A percentile compares a stretch with the other conserved stretches of the same genome.
Conservation (phyloP, 2,888 invertebrate species). For the Tiliacea citrago region DNA sequence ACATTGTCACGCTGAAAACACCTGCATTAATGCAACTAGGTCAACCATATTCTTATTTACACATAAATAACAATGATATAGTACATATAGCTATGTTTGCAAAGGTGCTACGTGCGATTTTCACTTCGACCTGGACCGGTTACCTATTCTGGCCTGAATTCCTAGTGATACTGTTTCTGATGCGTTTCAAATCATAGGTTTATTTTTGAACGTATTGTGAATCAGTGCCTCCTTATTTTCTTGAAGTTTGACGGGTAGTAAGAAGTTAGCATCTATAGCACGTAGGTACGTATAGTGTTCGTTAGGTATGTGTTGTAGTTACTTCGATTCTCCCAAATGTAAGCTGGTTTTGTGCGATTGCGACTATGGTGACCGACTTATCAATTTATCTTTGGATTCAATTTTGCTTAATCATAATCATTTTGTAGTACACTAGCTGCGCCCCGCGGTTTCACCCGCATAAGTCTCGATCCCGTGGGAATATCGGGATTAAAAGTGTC, state of each 20-base stretch:
- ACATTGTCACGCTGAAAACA: slow-evolving; percentile 38
- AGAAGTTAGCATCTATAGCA: neutral
- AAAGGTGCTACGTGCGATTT: slow-evolving; percentile 51
- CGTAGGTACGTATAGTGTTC: too few species aligned
- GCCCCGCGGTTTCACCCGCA: too few species aligned
- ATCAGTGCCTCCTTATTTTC: neutral
- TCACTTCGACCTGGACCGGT: slow-evolving; percentile 51
- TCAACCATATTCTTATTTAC: slow-evolving; percentile 39
- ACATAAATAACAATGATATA: slow-evolving; percentile 38
- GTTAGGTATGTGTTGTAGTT: neutral
- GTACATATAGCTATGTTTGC: slow-evolving; percentile 27
- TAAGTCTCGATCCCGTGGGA: too few species aligned
- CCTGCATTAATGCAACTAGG: slow-evolving; percentile 47
- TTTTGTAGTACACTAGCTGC: too few species aligned
- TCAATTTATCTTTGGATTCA: neutral
- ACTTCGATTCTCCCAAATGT: neutral
- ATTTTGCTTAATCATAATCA: neutral
- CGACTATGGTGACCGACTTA: neutral
- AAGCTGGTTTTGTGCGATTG: neutral
- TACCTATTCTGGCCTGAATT: slow-evolving; percentile 44
- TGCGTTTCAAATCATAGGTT: neutral
- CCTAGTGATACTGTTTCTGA: slow-evolving; percentile 12
- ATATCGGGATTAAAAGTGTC: too few species aligned
- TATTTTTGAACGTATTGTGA: neutral
- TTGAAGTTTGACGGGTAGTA: neutral